Percentiles rank a stretch among this genome's conserved stretches.
phyloP scores from a whole-genome alignment of 2,797 vertebrate species.

The Gastrophryne carolinensis region DNA sequence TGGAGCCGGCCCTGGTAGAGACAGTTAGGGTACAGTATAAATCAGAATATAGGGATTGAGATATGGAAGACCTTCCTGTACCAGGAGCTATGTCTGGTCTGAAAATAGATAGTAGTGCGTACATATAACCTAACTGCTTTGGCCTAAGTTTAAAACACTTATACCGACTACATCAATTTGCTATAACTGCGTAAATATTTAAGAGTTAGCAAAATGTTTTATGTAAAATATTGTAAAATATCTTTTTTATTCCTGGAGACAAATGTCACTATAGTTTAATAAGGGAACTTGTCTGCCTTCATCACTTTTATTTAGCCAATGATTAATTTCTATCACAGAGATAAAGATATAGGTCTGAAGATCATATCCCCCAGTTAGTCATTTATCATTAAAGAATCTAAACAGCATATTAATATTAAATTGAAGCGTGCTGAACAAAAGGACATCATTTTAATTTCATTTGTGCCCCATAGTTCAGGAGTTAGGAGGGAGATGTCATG shows the following conservation, averaged over 20 bases:
- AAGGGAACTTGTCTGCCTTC: constrained; percentile 36
- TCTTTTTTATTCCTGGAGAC: not conserved
- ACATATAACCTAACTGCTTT: too few species aligned
- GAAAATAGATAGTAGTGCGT: too few species aligned
- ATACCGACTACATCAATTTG: too few species aligned
- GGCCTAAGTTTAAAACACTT: too few species aligned
- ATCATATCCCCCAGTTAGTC: constrained; percentile 50
- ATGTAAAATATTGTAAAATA: not conserved
- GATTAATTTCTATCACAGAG: constrained; percentile 44
- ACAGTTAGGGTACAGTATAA: too few species aligned
- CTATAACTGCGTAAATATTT: too few species aligned
- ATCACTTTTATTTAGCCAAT: constrained; percentile 42
- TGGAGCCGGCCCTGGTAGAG: too few species aligned
- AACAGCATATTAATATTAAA: constrained; percentile 51
- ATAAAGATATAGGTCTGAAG: constrained; percentile 48
- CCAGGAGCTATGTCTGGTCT: too few species aligned
- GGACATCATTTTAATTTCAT: constrained; percentile 52
- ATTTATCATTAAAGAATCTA: constrained; percentile 53
- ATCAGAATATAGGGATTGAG: too few species aligned
- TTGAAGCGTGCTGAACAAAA: constrained; percentile 44
- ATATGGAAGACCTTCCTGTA: too few species aligned
- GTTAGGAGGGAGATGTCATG: constrained; percentile 48
- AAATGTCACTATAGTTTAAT: constrained; percentile 30
- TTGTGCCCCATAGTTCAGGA: constrained; percentile 44
- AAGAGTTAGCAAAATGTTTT: not conserved